Evolutionary conservation across 2,113 vertebrate genomes (phyloP).

Genomic region (Dasyurus viverrinus): DNA sequence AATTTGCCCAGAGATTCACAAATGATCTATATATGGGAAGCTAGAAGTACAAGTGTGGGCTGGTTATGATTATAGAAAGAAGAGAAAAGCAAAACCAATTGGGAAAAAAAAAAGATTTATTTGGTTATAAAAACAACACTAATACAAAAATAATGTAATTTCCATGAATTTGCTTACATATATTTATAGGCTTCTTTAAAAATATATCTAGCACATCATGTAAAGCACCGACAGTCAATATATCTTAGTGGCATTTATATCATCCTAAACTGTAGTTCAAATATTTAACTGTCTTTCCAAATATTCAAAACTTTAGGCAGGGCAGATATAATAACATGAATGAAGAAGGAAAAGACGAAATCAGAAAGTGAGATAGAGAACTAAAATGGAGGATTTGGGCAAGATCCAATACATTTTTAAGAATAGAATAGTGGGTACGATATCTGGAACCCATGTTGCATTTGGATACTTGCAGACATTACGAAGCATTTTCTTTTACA

Average conservation of each 20-base stretch:
- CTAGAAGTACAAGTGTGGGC: slow-evolving; percentile 66
- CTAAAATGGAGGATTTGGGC: not conserved
- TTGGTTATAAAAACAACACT: slow-evolving; percentile 57
- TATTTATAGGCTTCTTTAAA: slow-evolving; percentile 70
- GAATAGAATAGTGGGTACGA: not conserved
- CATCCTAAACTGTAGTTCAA: slow-evolving; percentile 56
- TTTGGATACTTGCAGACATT: not conserved
- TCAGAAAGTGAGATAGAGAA: not conserved
- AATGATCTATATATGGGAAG: slow-evolving; percentile 69
- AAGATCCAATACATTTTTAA: slow-evolving; percentile 19
- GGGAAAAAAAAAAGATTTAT: slow-evolving; percentile 60
- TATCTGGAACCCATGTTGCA: slow-evolving; percentile 5
- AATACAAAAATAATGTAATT: slow-evolving; percentile 67
- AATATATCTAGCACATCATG: slow-evolving; percentile 51
- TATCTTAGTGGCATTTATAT: slow-evolving; percentile 63
- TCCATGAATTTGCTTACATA: slow-evolving; percentile 72
- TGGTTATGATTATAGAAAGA: slow-evolving; percentile 70
- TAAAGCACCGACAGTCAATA: slow-evolving; percentile 59
- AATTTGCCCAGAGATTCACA: slow-evolving; percentile 59
- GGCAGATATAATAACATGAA: slow-evolving; percentile 51
- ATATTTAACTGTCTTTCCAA: slow-evolving; percentile 29
- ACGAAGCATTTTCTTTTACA: slow-evolving; percentile 10
- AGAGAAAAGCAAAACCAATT: slow-evolving; percentile 71
- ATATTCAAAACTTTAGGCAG: slow-evolving; percentile 35
- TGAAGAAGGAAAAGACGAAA: slow-evolving; percentile 43